These are phyloP conservation scores for Pluvianellus socialis DNA, from an alignment of 2,113 vertebrate genomes.

Conservation along the genomic window DNA sequence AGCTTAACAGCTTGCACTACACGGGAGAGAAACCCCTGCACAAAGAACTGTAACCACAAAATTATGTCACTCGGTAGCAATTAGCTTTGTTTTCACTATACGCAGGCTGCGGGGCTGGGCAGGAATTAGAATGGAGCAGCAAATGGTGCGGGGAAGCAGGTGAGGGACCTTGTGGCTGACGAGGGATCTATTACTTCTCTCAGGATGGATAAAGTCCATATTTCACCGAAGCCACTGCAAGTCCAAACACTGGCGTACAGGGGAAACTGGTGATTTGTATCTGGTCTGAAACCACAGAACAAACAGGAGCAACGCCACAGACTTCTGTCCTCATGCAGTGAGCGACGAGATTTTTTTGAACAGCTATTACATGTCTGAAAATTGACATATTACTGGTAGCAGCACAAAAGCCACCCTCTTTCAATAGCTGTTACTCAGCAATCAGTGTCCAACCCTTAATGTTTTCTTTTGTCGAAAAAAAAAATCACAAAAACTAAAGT, in stretches of 20 bases:
- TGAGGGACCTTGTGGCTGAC: not conserved
- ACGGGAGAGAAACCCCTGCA: not conserved
- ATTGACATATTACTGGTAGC: not conserved
- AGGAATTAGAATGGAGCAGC: not conserved
- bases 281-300: not conserved
- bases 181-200: not conserved
- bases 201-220: not conserved
- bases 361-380: conserved; percentile 12
- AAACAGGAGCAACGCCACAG: not conserved
- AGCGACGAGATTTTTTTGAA: not conserved
- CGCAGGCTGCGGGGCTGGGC: not conserved
- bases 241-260: not conserved
- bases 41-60: not conserved
- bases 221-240: not conserved
- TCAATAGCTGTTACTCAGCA: not conserved
- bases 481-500: conserved; percentile 82
- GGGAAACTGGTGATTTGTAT: not conserved
- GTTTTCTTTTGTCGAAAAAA: conserved; percentile 69
- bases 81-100: conserved; percentile 1
- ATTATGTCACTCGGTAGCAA: conserved; percentile 8
- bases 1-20: not conserved
- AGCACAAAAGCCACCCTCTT: conserved; percentile 35
- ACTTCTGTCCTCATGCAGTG: not conserved
- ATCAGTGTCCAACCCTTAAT: conserved; percentile 17
- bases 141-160: not conserved